phyloP scores from a whole-genome alignment of 2,113 vertebrate genomes.

The Lota lota region DNA sequence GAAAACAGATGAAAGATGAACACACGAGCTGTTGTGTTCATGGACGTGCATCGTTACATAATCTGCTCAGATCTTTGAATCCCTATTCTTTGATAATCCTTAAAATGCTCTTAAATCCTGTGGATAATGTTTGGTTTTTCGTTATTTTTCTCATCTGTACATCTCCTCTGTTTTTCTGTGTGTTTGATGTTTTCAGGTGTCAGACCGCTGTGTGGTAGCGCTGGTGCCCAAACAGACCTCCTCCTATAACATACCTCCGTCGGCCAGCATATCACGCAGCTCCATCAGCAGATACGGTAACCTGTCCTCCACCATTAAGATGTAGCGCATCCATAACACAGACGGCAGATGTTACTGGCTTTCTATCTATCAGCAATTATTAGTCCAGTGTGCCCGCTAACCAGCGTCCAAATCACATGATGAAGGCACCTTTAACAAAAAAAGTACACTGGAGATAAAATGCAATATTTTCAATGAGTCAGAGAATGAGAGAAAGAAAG shows the following conservation, averaged over 20 bases:
- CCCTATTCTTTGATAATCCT: background rate
- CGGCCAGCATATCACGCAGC: constrained; percentile 92
- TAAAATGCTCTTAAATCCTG: background rate
- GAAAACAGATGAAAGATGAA: constrained; percentile 4
- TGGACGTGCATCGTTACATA: no score
- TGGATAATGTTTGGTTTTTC: no score
- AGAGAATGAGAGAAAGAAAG: no score
- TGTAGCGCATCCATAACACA: no score
- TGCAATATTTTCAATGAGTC: no score
- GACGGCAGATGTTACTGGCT: background rate
- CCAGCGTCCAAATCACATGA: no score
- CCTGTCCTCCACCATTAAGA: constrained; percentile 22
- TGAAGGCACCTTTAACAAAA: no score
- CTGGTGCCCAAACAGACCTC: constrained; percentile 97
- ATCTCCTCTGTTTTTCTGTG: background rate
- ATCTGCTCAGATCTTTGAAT: background rate
- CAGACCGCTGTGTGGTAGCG: constrained; percentile 93
- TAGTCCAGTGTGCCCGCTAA: no score
- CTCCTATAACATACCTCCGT: constrained; percentile 95
- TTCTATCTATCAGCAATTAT: no score
- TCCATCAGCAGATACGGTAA: constrained; percentile 97
- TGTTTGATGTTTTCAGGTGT: constrained; percentile 76
- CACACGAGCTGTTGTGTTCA: no score
- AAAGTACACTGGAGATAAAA: no score
- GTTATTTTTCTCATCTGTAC: constrained; percentile 11